Conservation (phyloP, 2,113 vertebrate species). For the Lepidothrix coronata region DNA sequence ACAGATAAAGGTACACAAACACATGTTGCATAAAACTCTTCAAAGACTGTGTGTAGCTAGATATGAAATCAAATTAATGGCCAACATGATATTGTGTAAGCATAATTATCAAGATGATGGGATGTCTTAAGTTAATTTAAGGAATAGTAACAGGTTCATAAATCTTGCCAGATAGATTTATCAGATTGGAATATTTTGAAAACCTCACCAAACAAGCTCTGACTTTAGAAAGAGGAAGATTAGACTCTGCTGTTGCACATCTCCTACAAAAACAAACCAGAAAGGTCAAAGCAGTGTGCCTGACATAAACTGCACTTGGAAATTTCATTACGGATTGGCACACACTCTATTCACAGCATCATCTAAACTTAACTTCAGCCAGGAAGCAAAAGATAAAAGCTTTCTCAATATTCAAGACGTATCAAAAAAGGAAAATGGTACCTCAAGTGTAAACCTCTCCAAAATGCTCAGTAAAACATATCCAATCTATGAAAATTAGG, state of each 20-base stretch:
- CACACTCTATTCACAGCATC: neutral
- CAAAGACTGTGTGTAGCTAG: neutral
- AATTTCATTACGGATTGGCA: constrained; percentile 37
- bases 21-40: constrained; percentile 39
- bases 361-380: constrained; percentile 21
- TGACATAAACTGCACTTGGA: constrained; percentile 40
- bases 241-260: constrained; percentile 5
- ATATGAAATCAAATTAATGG: constrained; percentile 54
- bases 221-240: constrained; percentile 54
- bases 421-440: neutral
- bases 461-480: neutral
- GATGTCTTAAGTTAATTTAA: constrained; percentile 52
- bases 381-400: constrained; percentile 12
- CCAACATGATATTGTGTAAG: constrained; percentile 38
- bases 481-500: constrained; percentile 1
- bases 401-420: constrained; percentile 2
- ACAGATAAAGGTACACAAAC: neutral
- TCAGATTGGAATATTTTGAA: constrained; percentile 63
- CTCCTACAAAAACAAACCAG: constrained; percentile 50
- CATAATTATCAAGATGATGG: constrained; percentile 44
- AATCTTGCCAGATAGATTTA: constrained; percentile 54
- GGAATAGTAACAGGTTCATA: constrained; percentile 44
- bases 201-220: constrained; percentile 53
- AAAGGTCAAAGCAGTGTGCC: constrained; percentile 26
- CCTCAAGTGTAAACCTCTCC: neutral